A percentile compares a stretch with the other conserved stretches of the same genome.
Evolutionary conservation across 2,113 vertebrate genomes (phyloP).

Genomic region (Rhabdornis inornatus): DNA sequence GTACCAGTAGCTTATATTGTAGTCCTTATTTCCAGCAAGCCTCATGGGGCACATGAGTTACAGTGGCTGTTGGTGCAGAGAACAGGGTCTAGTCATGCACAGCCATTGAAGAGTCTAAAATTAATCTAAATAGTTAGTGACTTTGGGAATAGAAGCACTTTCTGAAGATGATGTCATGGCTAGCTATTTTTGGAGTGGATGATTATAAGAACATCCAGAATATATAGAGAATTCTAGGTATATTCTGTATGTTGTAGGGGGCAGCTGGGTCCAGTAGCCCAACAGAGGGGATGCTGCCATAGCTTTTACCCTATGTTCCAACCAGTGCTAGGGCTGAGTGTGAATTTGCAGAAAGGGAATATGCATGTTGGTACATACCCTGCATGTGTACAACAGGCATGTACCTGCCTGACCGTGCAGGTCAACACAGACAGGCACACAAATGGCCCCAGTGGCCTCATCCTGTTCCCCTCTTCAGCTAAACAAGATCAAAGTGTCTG

Average conservation of each 20-base stretch:
- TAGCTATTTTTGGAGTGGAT: neutral
- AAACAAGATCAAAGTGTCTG: neutral
- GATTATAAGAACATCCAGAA: neutral
- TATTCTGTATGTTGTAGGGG: neutral
- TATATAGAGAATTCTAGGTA: neutral
- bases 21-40: neutral
- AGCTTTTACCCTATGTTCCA: neutral
- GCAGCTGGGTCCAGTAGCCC: neutral
- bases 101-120: neutral
- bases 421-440: neutral
- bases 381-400: accelerated
- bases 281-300: neutral
- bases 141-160: neutral
- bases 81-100: neutral
- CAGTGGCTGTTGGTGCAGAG: neutral
- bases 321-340: neutral
- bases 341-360: neutral
- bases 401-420: neutral
- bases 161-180: neutral
- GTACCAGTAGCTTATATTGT: neutral
- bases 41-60: neutral
- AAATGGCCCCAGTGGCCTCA: neutral
- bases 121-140: neutral
- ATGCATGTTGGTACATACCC: neutral
- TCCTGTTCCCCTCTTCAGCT: neutral